Percentiles rank a stretch among this genome's conserved stretches.
Conservation (phyloP, 2,888 invertebrate genomes). For the Cotesia congregata region DNA sequence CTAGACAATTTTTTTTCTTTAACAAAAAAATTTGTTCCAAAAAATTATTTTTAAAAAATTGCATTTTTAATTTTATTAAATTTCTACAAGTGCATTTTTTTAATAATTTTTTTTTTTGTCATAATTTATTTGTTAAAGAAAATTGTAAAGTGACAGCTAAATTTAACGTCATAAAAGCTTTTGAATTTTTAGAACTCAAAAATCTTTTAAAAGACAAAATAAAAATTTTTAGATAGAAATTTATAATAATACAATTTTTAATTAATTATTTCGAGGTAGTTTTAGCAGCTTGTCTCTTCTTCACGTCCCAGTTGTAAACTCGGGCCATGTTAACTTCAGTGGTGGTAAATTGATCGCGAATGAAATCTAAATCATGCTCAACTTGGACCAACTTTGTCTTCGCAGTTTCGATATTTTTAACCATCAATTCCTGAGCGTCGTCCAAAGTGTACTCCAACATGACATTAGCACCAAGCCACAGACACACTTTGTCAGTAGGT, state of each 20-base stretch:
- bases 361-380: slow-evolving; percentile 93
- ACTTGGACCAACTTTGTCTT: slow-evolving; percentile 86
- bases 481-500: slow-evolving; percentile 89
- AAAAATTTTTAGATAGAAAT: too few relatives aligned
- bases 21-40: too few relatives aligned
- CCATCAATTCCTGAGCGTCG: slow-evolving; percentile 88
- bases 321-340: slow-evolving; percentile 99
- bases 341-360: slow-evolving; percentile 97
- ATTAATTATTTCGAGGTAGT: slow-evolving; percentile 55
- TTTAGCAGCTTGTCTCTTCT: slow-evolving; percentile 85
- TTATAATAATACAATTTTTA: neutral
- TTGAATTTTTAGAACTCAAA: too few relatives aligned
- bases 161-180: neutral
- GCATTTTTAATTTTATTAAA: too few relatives aligned
- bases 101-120: too few relatives aligned
- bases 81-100: too few relatives aligned
- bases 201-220: too few relatives aligned
- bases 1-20: too few relatives aligned
- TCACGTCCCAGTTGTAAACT: slow-evolving; percentile 98
- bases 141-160: neutral
- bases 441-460: slow-evolving; percentile 96
- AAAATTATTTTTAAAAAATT: too few relatives aligned
- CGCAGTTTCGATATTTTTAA: slow-evolving; percentile 87
- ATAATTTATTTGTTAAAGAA: too few relatives aligned
- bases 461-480: slow-evolving; percentile 92